Conservation (phyloP, 2,797 vertebrate genomes). For the Hemibagrus guttatus region DNA sequence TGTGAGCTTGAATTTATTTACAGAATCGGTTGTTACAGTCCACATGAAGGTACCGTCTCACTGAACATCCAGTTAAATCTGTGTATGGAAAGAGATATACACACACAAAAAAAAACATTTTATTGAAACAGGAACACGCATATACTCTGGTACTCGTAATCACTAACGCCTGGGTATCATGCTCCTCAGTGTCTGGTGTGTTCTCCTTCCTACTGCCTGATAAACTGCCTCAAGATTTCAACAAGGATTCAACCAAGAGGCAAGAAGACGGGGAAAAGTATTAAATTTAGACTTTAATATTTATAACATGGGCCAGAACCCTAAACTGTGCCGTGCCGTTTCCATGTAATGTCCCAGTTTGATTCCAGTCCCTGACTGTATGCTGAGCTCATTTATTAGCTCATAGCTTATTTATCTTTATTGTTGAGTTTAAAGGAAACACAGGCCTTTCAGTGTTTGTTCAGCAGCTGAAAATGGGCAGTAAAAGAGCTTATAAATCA, state of each 20-base stretch:
- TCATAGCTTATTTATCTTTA: too few relatives aligned
- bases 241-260: background rate
- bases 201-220: background rate
- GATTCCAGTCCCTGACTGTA: too few relatives aligned
- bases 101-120: background rate
- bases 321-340: background rate
- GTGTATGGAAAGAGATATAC: background rate
- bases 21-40: constrained; percentile 14
- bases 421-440: too few relatives aligned
- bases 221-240: background rate
- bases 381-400: too few relatives aligned
- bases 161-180: background rate
- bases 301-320: background rate
- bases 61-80: constrained; percentile 32
- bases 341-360: background rate
- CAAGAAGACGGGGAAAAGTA: background rate
- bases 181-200: constrained; percentile 43
- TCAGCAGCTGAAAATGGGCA: too few relatives aligned
- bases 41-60: background rate
- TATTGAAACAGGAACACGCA: background rate
- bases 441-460: too few relatives aligned
- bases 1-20: constrained; percentile 29
- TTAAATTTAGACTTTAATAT: background rate
- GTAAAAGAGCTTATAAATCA: too few relatives aligned
- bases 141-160: background rate